These are phyloP conservation scores for Ascidia mentula DNA, from an alignment of 23 tunicate species.

Conservation along the genomic window DNA sequence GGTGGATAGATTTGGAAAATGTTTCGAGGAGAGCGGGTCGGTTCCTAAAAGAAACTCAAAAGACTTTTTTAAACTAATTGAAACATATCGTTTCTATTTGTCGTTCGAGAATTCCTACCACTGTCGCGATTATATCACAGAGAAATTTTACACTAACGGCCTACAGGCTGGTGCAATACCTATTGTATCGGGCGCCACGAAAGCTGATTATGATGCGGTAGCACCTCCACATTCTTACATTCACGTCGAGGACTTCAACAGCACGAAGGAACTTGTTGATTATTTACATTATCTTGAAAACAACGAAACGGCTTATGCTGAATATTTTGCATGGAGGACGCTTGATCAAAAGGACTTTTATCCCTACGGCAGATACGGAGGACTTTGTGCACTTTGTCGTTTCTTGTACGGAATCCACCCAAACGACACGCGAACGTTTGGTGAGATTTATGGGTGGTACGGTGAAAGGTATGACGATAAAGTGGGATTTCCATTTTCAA, in stretches of 20 bases:
- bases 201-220: conserved; percentile 4
- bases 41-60: not conserved
- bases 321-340: conserved; percentile 31
- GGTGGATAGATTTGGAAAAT: conserved; percentile 23
- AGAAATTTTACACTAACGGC: conserved; percentile 10
- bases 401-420: not conserved
- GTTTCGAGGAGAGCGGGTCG: not conserved
- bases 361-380: conserved; percentile 4
- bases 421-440: not conserved
- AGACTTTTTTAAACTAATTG: not conserved
- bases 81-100: conserved; percentile 12
- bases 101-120: conserved; percentile 15
- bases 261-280: not conserved
- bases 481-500: not conserved
- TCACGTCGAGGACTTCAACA: conserved; percentile 8
- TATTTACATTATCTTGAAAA: conserved; percentile 4
- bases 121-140: conserved; percentile 21
- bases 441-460: not conserved
- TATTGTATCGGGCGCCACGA: conserved; percentile 7
- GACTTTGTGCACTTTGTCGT: conserved; percentile 37
- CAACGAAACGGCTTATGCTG: not conserved
- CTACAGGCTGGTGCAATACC: conserved; percentile 11
- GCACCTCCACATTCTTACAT: conserved; percentile 20
- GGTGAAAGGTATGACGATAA: not conserved
- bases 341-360: conserved; percentile 18